Conservation (phyloP, 1,140 invertebrate genomes). For the Cherax destructor region DNA sequence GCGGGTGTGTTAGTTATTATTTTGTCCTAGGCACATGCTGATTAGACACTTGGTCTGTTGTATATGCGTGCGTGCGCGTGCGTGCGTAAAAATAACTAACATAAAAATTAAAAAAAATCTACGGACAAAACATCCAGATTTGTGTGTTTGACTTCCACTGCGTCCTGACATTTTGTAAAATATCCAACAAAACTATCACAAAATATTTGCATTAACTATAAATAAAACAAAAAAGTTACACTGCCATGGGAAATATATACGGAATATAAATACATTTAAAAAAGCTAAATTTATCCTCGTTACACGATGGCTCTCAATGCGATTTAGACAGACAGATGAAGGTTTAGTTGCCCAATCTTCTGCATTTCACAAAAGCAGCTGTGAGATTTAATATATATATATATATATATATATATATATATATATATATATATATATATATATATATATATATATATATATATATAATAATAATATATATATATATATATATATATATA, state of each 20-base stretch:
- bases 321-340: not conserved
- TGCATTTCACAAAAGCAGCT: not conserved
- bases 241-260: not conserved
- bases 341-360: not conserved
- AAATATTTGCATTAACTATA: slow-evolving; percentile 13
- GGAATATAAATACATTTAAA: not conserved
- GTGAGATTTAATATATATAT: not conserved
- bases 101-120: too few species aligned
- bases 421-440: too few species aligned
- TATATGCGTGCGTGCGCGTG: too few species aligned
- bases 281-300: not conserved
- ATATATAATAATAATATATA: too few species aligned
- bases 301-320: not conserved
- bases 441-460: too few species aligned
- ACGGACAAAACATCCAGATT: slow-evolving; percentile 5
- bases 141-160: slow-evolving; percentile 23
- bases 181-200: slow-evolving; percentile 10
- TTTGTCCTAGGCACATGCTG: too few species aligned
- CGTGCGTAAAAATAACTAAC: too few species aligned
- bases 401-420: too few species aligned
- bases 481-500: too few species aligned
- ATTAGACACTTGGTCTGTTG: too few species aligned
- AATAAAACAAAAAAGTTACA: slow-evolving; percentile 19
- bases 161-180: slow-evolving; percentile 16
- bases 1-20: too few species aligned